Evolutionary conservation across 2,113 vertebrate species (phyloP).

Genomic region (Menura novaehollandiae): DNA sequence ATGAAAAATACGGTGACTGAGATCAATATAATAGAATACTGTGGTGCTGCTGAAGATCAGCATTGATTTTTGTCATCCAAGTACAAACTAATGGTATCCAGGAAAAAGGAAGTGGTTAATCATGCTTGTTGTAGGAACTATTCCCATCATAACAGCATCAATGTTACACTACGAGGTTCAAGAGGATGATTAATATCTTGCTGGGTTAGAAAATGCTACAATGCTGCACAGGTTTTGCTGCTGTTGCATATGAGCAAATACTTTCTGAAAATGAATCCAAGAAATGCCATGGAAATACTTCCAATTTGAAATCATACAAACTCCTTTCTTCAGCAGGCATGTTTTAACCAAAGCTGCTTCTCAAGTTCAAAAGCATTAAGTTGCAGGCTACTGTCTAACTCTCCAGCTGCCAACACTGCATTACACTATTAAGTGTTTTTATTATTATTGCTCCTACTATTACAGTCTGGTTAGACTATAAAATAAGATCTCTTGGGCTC

Average conservation of each 20-base stretch:
- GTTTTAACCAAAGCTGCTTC: background rate
- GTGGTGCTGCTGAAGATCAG: background rate
- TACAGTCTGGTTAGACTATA: background rate
- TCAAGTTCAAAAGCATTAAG: slow-evolving; percentile 5
- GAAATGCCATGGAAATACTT: background rate
- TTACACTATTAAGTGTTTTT: background rate
- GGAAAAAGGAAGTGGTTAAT: background rate
- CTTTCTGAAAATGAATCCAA: background rate
- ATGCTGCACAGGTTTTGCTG: background rate
- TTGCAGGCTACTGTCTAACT: background rate
- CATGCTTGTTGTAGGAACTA: background rate
- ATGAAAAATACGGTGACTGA: background rate
- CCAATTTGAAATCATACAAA: background rate
- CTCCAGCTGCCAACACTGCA: background rate
- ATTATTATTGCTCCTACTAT: background rate
- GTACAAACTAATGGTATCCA: background rate
- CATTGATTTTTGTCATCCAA: background rate
- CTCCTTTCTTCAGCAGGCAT: background rate
- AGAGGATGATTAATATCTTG: background rate
- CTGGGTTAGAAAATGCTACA: background rate
- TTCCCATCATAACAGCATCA: background rate
- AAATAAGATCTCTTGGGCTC: slow-evolving; percentile 6
- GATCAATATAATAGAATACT: background rate
- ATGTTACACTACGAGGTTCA: background rate
- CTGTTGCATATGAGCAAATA: background rate